Percentiles rank a stretch among this genome's conserved stretches.
These are phyloP conservation scores for Drosophila mercatorum DNA, from an alignment of 2,888 invertebrate genomes.

Conservation along the genomic window DNA sequence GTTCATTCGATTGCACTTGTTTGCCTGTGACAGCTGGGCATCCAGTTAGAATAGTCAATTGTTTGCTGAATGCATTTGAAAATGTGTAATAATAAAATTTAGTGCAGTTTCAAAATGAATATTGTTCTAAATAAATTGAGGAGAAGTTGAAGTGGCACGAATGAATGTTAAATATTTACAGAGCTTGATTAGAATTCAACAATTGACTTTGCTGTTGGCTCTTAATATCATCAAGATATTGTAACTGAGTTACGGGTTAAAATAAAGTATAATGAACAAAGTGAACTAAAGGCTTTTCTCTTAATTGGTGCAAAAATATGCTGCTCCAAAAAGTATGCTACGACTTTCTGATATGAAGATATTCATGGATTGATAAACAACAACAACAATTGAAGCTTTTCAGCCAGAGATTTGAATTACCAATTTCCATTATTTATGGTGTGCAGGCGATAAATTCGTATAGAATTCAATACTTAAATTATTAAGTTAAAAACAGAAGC, in stretches of 20 bases:
- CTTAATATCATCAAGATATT: neutral
- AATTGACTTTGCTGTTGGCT: too few species aligned
- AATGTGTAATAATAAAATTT: neutral
- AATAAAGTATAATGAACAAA: too few species aligned
- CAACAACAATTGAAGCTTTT: too few species aligned
- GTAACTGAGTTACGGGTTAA: too few species aligned
- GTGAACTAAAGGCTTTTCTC: too few species aligned
- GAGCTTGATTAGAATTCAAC: neutral
- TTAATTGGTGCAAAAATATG: too few species aligned
- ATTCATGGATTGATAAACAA: too few species aligned
- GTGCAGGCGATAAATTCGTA: too few species aligned
- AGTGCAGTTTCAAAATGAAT: neutral
- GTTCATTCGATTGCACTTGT: conserved; percentile 8
- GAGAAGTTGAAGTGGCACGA: neutral
- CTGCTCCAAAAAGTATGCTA: conserved; percentile 1
- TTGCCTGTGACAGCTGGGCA: conserved; percentile 14
- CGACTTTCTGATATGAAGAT: neutral
- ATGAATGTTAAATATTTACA: neutral
- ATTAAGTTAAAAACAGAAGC: too few species aligned
- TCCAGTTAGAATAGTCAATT: conserved; percentile 2
- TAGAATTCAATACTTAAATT: too few species aligned
- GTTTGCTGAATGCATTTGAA: neutral
- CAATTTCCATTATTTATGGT: too few species aligned
- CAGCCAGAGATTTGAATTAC: too few species aligned
- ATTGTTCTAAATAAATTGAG: neutral